Conservation (phyloP, 1,140 invertebrate species). For the Bombus soroeensis region DNA sequence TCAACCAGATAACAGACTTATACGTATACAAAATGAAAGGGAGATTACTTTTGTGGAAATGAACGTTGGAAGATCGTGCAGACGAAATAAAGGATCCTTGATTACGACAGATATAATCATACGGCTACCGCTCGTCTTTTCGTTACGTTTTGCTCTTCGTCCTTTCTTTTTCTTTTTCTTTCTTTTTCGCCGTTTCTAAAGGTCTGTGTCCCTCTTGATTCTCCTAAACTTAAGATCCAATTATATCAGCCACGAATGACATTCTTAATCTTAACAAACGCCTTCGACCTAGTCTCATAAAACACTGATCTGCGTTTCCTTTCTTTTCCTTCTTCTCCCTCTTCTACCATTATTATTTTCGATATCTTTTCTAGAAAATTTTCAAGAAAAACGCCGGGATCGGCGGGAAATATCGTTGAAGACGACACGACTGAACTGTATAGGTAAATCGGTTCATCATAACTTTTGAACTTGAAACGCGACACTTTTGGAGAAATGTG, state of each 20-base stretch:
- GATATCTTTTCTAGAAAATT: too few relatives aligned
- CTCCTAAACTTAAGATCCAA: neutral
- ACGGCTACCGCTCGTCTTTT: neutral
- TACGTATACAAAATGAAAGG: neutral
- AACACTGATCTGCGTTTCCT: neutral
- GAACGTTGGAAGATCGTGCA: slow-evolving; percentile 12
- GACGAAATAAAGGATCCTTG: slow-evolving; percentile 10
- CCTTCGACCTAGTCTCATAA: neutral
- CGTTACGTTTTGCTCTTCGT: neutral
- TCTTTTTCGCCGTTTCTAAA: neutral
- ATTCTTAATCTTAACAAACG: slow-evolving; percentile 27
- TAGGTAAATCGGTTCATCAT: too few relatives aligned
- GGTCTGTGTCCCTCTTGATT: neutral
- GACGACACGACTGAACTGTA: too few relatives aligned
- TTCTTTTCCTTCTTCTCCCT: neutral
- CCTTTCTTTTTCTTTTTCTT: neutral
- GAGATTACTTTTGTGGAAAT: slow-evolving; percentile 30
- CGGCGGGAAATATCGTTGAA: too few relatives aligned
- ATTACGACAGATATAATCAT: slow-evolving; percentile 39
- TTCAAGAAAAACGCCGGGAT: too few relatives aligned
- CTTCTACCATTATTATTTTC: too few relatives aligned
- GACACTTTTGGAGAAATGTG: too few relatives aligned
- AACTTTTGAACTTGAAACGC: too few relatives aligned
- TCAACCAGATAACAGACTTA: neutral
- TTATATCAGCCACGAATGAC: slow-evolving; percentile 13